phyloP scores from a whole-genome alignment of 2,888 invertebrate species.

The Panzeria rudis region DNA sequence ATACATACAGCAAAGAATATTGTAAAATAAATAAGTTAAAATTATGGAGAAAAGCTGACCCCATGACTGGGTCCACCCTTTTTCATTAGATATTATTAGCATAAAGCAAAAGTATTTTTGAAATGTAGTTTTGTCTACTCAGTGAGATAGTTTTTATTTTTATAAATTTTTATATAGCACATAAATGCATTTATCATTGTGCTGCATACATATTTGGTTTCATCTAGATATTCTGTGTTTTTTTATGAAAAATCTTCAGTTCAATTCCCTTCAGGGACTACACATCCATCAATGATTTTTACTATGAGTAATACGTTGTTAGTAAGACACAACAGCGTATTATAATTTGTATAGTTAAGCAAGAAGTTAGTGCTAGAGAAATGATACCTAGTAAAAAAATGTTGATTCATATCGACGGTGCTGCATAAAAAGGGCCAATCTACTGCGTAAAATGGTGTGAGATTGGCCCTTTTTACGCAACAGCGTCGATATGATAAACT shows the following conservation, averaged over 20 bases:
- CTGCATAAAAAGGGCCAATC: no score
- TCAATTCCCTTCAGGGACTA: slow-evolving; percentile 51
- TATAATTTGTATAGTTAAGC: not conserved
- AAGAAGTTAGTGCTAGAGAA: not conserved
- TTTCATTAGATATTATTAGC: slow-evolving; percentile 1
- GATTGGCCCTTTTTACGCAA: no score
- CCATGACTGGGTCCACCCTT: slow-evolving; percentile 6
- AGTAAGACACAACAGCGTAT: not conserved
- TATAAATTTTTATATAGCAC: not conserved
- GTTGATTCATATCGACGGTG: no score
- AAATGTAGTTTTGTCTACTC: slow-evolving; percentile 21
- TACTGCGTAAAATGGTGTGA: no score
- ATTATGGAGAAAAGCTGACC: slow-evolving; percentile 13
- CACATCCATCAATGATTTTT: slow-evolving; percentile 58
- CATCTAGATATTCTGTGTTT: slow-evolving; percentile 26
- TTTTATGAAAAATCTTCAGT: slow-evolving; percentile 17
- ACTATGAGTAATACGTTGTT: not conserved
- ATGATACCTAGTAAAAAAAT: no score
- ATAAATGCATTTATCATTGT: slow-evolving; percentile 48
- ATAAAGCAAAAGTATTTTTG: slow-evolving; percentile 4
- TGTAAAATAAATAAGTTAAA: slow-evolving; percentile 6
- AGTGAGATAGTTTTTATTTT: slow-evolving; percentile 19
- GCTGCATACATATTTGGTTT: slow-evolving; percentile 24
- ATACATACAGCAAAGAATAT: not conserved
- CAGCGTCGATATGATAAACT: no score